Evolutionary conservation across 2,113 vertebrate species (phyloP), one percentile per base, ranked within the genome.

Genomic region (Enhydra lutris): DNA sequence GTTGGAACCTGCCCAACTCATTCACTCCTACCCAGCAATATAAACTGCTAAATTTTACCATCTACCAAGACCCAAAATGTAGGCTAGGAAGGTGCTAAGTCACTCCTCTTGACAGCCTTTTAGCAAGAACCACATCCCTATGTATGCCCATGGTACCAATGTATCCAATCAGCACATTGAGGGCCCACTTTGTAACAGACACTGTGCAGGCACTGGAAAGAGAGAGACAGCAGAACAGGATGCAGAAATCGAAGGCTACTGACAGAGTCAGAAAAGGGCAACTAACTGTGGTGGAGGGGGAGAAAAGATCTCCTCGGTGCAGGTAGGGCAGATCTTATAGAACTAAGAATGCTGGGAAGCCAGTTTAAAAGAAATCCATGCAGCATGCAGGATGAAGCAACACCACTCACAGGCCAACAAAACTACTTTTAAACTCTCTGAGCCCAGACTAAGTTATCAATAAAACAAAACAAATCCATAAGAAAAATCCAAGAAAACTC

Each of bases 181-280:
- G 39, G 36, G 34, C 10, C 39, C 6, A 21, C 55, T 94, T 91
- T 39, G 47, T 39, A 52, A 34, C 18, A 85, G 29, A 74, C 11
- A 71, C 52, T 12, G 42, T 18, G 36, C 31, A 26, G 7, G 36
- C 42, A 83, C 31, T 73, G 34, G n/a, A 18, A 45, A 2, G 21
- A 21, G 24, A 29, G 26, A 20, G 20, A 31, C 29, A 42, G 34
- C 14, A 36, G 34, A 29, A 26, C 50, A 79, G 50, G 47, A n/a
- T 2, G 0, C 12, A 5, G 59, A 36, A 18, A 65, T 3, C 6
- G 1, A 7, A 1, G 20, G 47, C 82, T 45, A 47, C 3, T 74
- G 36, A 74, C 3, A 12, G 18, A 61, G 10, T n/a, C 69, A 63
- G 78, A 9, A 65, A 83, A 84, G 61, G 21, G 31, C 14, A 52